Base-by-base conservation (phyloP, 2,888 invertebrate genomes). In the Drosophila nigricruria region DNA sequence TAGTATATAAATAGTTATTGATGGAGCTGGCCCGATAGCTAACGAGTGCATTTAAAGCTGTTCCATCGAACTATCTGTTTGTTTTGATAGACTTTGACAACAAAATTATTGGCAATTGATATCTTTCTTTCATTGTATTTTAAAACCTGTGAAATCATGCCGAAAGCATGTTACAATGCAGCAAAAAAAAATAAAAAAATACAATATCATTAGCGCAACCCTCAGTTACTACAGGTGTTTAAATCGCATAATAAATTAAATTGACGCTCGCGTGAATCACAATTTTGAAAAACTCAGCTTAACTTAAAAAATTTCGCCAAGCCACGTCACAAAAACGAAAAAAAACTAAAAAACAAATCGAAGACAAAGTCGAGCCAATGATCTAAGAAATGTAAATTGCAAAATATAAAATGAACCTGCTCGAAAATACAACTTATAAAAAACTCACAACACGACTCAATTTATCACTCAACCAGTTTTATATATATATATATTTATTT, bases 381-480 rank as follows among this genome's bases (percentile, higher is more conserved):
- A 82, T 72, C 77, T 81, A 74, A 85, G 88, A 85, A 75, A 85
- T 88, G 85, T 73, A 81, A 82, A 79, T 82, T 71, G 66, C 52
- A 66, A 77, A 52, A 53, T 63, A 64, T 62, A 42, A 23, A 71
- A 52, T 57, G 66, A 67, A 68, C 42, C 23, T 59, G 59, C 67
- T 69, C 68, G 34, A 68, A 38, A 32, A 18, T 49, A 32, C 30
- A 14, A 14, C 14, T 12, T 18, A 49, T 10, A 40, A 45, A 23
- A 45, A 23, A 64, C 74, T 70, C 58, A 67, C 71, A 68, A 40
- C 64, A 63, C 67, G 59, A 45, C 74, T 79, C 72, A 79, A 73
- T 66, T 84, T 87, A 87, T 87, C 77, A 82, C 73, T 87, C 84
- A 82, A 87, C 73, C 71, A 60, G 80, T 81, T 84, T 70, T 12